Evolutionary conservation across 2,797 vertebrate species (phyloP).

Genomic region (Sebastes itinus): DNA sequence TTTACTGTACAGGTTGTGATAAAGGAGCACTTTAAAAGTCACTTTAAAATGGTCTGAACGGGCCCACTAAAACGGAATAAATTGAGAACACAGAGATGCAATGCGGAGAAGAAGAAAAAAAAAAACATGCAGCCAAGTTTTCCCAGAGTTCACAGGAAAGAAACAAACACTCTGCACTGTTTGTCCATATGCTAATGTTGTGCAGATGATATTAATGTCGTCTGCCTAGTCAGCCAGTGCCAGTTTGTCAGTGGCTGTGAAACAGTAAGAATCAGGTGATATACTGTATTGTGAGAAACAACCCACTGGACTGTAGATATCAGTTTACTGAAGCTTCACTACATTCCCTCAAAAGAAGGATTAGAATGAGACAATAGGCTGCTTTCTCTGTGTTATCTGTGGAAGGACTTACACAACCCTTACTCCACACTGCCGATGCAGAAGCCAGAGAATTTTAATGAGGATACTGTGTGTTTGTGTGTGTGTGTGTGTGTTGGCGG

Average conservation of each 20-base stretch:
- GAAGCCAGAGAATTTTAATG: conserved; percentile 60
- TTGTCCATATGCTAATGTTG: conserved; percentile 30
- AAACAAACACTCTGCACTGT: conserved; percentile 6
- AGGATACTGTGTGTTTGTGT: conserved; percentile 37
- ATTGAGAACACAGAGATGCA: not conserved
- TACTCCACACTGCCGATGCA: conserved; percentile 40
- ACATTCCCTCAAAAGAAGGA: conserved; percentile 57
- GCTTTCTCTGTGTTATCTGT: conserved; percentile 59
- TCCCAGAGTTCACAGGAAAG: not conserved
- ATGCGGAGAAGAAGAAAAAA: not conserved
- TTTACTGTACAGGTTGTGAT: conserved; percentile 40
- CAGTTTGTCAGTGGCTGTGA: conserved; percentile 28
- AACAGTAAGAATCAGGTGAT: conserved; percentile 28
- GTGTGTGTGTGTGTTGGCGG: not conserved
- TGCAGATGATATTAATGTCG: conserved; percentile 39
- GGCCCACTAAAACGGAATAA: conserved; percentile 5
- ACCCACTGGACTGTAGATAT: conserved; percentile 28
- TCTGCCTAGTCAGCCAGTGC: conserved; percentile 1
- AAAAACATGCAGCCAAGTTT: not conserved
- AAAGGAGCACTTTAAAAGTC: conserved; percentile 42
- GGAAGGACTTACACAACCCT: conserved; percentile 49
- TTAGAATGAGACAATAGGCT: conserved; percentile 68
- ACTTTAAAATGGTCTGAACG: conserved; percentile 30
- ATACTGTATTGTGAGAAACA: conserved; percentile 31
- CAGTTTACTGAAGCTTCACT: conserved; percentile 28